Evolutionary conservation across 30 jellyfish, hydroid and myxozoan species (phyloP).

Genomic region (Aurelia sp.): DNA sequence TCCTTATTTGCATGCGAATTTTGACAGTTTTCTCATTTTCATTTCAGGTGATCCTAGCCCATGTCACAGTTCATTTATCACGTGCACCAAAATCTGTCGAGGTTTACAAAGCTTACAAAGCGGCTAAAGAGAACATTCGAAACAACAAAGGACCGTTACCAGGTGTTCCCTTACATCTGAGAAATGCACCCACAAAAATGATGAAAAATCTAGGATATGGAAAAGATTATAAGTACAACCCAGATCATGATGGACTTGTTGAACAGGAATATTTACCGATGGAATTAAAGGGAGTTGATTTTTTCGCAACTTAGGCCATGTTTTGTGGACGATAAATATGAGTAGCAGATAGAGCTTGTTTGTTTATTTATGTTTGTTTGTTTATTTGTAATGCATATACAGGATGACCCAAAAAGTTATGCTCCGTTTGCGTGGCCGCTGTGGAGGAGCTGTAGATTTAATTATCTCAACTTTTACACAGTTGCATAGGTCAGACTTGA

Average conservation of each 20-base stretch:
- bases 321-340: neutral
- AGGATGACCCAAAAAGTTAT: no score
- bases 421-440: no score
- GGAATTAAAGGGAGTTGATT: conserved; percentile 33
- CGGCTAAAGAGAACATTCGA: conserved; percentile 56
- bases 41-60: conserved; percentile 79
- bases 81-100: conserved; percentile 88
- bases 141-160: conserved; percentile 83
- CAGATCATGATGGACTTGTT: conserved; percentile 34
- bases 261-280: conserved; percentile 61
- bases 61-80: conserved; percentile 73
- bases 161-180: conserved; percentile 84
- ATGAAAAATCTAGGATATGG: conserved; percentile 83
- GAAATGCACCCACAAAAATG: conserved; percentile 88
- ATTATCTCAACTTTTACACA: no score
- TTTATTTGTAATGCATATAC: no score
- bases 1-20: no score
- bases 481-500: no score
- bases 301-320: conserved; percentile 8
- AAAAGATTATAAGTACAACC: conserved; percentile 79
- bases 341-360: no score
- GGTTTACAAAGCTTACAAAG: conserved; percentile 75
- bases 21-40: neutral
- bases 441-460: no score
- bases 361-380: no score